Conservation (phyloP, 2,797 vertebrate genomes). For the Cuniculus paca region DNA sequence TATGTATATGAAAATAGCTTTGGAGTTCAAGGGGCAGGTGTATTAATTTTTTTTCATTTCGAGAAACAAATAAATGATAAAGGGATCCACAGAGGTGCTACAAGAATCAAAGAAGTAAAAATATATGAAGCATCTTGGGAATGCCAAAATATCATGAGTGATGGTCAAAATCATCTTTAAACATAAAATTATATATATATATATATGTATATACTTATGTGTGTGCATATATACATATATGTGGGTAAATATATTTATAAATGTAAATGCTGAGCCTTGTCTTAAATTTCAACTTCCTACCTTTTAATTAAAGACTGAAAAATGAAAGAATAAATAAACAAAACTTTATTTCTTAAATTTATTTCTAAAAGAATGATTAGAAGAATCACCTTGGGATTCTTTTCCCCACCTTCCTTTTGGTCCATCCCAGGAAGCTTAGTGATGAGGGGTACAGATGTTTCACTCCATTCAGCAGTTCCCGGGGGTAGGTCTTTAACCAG, state of each 20-base stretch:
- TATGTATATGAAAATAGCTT: background rate
- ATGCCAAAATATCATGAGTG: background rate
- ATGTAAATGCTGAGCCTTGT: background rate
- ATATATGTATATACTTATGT: background rate
- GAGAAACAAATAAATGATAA: background rate
- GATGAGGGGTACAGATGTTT: background rate
- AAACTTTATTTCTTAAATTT: background rate
- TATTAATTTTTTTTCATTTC: background rate
- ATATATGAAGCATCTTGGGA: background rate
- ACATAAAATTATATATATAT: background rate
- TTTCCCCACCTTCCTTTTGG: background rate
- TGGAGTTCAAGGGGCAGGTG: background rate
- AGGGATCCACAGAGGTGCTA: background rate
- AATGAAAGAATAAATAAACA: background rate
- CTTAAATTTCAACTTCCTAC: slow-evolving; percentile 21
- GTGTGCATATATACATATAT: background rate
- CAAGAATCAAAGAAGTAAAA: background rate
- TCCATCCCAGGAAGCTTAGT: background rate
- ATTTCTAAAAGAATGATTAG: background rate
- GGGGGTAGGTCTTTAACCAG: background rate
- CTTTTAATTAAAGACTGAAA: background rate
- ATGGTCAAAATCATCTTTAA: slow-evolving; percentile 23
- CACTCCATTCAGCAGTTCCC: background rate
- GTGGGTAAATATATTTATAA: background rate
- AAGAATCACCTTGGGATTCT: background rate